These are phyloP conservation scores for Drosophila setifemur DNA, from an alignment of 1,140 invertebrate genomes.

Conservation along the genomic window DNA sequence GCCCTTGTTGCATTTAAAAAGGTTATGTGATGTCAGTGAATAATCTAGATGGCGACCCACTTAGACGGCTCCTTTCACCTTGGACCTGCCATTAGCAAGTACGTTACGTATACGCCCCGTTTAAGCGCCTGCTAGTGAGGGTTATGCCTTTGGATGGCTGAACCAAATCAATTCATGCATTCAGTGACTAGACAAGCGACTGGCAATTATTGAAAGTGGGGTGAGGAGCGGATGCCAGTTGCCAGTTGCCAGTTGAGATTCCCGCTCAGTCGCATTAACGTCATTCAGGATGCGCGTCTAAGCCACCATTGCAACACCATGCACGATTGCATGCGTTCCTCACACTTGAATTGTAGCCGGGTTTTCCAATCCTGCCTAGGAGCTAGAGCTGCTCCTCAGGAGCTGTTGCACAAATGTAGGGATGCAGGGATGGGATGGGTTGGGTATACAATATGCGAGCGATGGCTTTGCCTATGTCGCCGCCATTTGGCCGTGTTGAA, in stretches of 20 bases:
- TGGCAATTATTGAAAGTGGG: slow-evolving; percentile 23
- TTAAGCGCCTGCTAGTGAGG: neutral
- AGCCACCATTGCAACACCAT: slow-evolving; percentile 34
- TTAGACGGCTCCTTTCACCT: slow-evolving; percentile 27
- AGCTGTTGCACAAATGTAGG: slow-evolving; percentile 59
- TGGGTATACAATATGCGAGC: slow-evolving; percentile 48
- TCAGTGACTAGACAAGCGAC: slow-evolving; percentile 13
- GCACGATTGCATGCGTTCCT: slow-evolving; percentile 53
- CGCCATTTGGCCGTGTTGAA: slow-evolving; percentile 70
- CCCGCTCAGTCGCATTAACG: slow-evolving; percentile 71
- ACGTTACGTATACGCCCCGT: slow-evolving; percentile 56
- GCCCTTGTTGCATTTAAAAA: neutral
- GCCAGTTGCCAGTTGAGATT: slow-evolving; percentile 44
- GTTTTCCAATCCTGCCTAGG: neutral
- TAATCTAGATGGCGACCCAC: neutral
- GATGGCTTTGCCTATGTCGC: slow-evolving; percentile 35
- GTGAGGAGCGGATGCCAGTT: slow-evolving; percentile 1
- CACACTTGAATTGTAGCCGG: slow-evolving; percentile 50
- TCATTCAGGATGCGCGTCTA: slow-evolving; percentile 68
- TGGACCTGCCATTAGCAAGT: slow-evolving; percentile 47
- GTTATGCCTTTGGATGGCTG: slow-evolving; percentile 1
- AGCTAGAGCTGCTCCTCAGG: neutral
- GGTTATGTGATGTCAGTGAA: neutral
- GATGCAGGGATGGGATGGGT: no score
- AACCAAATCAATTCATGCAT: slow-evolving; percentile 23